These are phyloP conservation scores for Epinotia bilunana DNA, from an alignment of 2,888 invertebrate species.

Conservation along the genomic window DNA sequence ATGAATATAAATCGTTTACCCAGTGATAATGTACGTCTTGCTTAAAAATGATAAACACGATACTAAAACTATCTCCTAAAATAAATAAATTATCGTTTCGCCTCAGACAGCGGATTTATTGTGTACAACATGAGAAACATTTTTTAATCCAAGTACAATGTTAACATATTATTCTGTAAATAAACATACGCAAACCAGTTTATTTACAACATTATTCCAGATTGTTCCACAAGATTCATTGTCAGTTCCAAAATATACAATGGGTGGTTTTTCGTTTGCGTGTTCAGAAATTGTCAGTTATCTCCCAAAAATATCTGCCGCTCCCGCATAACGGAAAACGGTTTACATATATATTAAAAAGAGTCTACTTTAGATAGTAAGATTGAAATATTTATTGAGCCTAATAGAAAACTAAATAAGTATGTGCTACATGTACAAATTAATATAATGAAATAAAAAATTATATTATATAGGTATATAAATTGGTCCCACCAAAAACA, in stretches of 20 bases:
- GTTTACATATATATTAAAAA: constrained; percentile 6
- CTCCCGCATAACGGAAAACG: background rate
- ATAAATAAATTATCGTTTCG: too few relatives aligned
- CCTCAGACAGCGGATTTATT: background rate
- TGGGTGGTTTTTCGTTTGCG: background rate
- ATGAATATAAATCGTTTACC: too few relatives aligned
- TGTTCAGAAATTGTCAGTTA: constrained; percentile 13
- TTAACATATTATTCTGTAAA: background rate
- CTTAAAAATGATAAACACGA: too few relatives aligned
- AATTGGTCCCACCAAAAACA: too few relatives aligned
- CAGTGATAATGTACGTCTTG: too few relatives aligned
- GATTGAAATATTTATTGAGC: background rate
- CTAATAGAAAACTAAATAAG: too few relatives aligned
- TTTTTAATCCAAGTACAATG: background rate
- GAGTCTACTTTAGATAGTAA: background rate
- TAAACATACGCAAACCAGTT: background rate
- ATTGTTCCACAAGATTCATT: background rate
- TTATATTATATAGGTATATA: too few relatives aligned
- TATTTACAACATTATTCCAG: background rate
- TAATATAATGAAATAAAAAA: too few relatives aligned
- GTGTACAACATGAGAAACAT: background rate
- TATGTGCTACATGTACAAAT: background rate
- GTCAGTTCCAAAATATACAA: constrained; percentile 3
- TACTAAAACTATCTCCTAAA: too few relatives aligned
- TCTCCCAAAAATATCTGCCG: constrained; percentile 4